Conservation (phyloP, 2,888 invertebrate species). For the Oeneis ivallda region DNA sequence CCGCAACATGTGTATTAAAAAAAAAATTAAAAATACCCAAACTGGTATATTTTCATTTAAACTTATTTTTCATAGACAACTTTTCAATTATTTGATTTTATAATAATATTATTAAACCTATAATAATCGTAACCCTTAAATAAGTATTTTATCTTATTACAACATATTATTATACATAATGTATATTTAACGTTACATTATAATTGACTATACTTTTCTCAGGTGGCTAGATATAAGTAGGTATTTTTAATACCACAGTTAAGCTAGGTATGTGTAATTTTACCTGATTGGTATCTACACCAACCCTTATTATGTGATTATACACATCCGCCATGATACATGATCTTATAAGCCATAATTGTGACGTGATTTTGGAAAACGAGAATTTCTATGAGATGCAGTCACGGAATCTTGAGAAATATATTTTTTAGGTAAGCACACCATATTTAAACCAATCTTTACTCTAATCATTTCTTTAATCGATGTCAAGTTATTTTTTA, state of each 20-base stretch:
- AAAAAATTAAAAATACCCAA: too few relatives aligned
- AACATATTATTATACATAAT: background rate
- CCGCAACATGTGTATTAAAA: too few relatives aligned
- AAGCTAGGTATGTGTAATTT: constrained; percentile 21
- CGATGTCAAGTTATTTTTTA: too few relatives aligned
- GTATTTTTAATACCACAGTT: constrained; percentile 3
- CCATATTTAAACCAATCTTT: too few relatives aligned
- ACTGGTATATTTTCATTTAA: too few relatives aligned
- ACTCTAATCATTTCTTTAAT: too few relatives aligned
- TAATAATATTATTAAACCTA: too few relatives aligned
- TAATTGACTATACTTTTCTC: constrained; percentile 13
- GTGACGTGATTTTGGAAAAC: constrained; percentile 39
- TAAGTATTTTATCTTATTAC: background rate
- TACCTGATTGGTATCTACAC: constrained; percentile 28
- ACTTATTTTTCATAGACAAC: too few relatives aligned
- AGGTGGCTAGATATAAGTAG: constrained; percentile 18
- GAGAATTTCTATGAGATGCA: constrained; percentile 13
- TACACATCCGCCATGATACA: constrained; percentile 39
- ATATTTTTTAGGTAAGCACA: too few relatives aligned
- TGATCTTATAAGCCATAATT: constrained; percentile 36
- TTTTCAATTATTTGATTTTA: too few relatives aligned
- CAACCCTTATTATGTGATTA: constrained; percentile 46
- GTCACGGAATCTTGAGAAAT: constrained; percentile 25
- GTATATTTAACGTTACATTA: constrained; percentile 9
- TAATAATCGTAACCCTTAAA: background rate